A percentile compares a stretch with the other conserved stretches of the same genome.
Evolutionary conservation across 1,140 invertebrate genomes (phyloP).

Genomic region (Zaprionus tsacasi): DNA sequence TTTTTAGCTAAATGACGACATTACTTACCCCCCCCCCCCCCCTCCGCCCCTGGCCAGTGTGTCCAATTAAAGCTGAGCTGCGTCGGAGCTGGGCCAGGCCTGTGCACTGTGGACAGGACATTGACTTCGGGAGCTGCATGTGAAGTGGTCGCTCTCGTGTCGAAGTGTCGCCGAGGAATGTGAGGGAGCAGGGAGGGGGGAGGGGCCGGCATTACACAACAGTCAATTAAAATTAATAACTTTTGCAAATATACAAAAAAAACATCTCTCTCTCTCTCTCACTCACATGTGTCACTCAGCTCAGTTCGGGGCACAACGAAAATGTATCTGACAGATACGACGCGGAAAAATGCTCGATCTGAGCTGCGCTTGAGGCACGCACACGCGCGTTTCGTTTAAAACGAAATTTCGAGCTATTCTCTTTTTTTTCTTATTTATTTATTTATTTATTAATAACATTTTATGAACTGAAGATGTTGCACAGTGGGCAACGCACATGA

Average conservation of each 20-base stretch:
- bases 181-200: not conserved
- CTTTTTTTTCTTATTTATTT: conserved; percentile 48
- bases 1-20: conserved; percentile 76
- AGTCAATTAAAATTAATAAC: conserved; percentile 82
- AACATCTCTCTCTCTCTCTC: not conserved
- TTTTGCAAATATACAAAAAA: conserved; percentile 62
- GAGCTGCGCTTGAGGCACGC: conserved; percentile 64
- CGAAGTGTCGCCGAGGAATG: conserved; percentile 61
- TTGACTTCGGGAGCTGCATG: conserved; percentile 53
- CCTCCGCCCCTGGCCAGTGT: conserved; percentile 42
- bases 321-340: conserved; percentile 77
- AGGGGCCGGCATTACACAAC: conserved; percentile 74
- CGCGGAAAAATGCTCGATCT: conserved; percentile 39
- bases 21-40: no score
- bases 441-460: conserved; percentile 59
- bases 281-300: conserved; percentile 64
- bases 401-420: conserved; percentile 29
- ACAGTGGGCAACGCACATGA: conserved; percentile 44
- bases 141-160: conserved; percentile 64
- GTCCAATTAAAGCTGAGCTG: conserved; percentile 69
- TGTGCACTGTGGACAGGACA: conserved; percentile 47
- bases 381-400: conserved; percentile 73
- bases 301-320: conserved; percentile 44
- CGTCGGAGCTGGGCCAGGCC: no score
- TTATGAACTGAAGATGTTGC: conserved; percentile 31